Conservation (phyloP, 2,888 invertebrate species). For the Abrostola triplasia region DNA sequence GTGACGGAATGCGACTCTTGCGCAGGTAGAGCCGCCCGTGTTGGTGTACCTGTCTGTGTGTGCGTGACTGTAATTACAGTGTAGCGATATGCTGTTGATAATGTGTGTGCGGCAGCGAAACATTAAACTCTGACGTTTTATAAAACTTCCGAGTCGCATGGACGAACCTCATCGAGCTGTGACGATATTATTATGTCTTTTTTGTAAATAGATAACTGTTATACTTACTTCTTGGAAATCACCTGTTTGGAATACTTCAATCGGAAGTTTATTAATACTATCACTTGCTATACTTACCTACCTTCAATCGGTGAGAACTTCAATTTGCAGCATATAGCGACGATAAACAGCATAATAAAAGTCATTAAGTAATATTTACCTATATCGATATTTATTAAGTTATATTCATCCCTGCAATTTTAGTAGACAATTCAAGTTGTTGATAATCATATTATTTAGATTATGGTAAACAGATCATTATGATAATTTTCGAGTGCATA, state of each 20-base stretch:
- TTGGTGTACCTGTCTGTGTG: conserved; percentile 63
- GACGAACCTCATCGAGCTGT: conserved; percentile 32
- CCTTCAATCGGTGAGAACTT: not conserved
- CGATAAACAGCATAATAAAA: no score
- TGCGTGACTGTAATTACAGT: conserved; percentile 73
- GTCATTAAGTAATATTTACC: no score
- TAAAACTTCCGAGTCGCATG: conserved; percentile 40
- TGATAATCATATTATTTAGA: no score
- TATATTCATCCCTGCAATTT: no score
- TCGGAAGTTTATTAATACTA: conserved; percentile 21
- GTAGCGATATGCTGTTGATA: conserved; percentile 61
- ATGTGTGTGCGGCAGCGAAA: conserved; percentile 58
- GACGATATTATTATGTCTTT: conserved; percentile 35
- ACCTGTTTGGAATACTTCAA: conserved; percentile 13
- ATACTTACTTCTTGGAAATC: conserved; percentile 9
- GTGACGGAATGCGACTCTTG: conserved; percentile 85
- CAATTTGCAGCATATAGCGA: not conserved
- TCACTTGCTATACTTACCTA: not conserved
- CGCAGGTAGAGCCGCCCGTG: conserved; percentile 80
- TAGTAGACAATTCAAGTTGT: no score
- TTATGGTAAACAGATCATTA: no score
- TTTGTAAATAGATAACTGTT: conserved; percentile 40
- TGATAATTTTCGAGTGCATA: no score
- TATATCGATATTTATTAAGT: no score
- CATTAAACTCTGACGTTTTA: conserved; percentile 49